Percentiles rank a stretch among this genome's conserved stretches.
Conservation (phyloP, 2,797 vertebrate species). For the Lepidocolaptes lacrymiger region DNA sequence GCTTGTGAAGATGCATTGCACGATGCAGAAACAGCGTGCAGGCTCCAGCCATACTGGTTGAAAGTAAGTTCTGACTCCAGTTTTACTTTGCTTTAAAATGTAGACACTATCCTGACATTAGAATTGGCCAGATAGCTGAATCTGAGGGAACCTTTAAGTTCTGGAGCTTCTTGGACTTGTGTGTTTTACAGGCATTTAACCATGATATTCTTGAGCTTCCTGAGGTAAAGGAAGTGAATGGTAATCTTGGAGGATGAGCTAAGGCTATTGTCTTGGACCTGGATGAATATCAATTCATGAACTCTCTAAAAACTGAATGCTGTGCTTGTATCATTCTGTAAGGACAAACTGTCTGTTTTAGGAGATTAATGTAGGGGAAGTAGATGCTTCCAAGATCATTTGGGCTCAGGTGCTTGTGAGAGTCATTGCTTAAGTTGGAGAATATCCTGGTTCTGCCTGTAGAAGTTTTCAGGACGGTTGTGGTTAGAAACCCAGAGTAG, state of each 20-base stretch:
- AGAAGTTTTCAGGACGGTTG: background rate
- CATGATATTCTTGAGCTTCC: background rate
- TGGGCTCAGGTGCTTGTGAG: background rate
- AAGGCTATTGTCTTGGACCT: background rate
- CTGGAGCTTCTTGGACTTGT: background rate
- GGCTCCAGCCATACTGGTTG: conserved; percentile 86
- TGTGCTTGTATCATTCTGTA: background rate
- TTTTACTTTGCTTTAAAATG: background rate
- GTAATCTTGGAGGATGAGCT: background rate
- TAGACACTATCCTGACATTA: background rate
- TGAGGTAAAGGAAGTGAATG: background rate
- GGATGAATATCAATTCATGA: background rate
- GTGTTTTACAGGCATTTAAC: background rate
- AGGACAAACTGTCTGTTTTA: background rate
- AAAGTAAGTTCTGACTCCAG: conserved; percentile 81
- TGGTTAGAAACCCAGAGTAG: background rate
- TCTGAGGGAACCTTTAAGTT: background rate
- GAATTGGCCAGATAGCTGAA: background rate
- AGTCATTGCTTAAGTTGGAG: background rate
- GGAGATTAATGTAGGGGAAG: background rate
- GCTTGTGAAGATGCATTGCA: conserved; percentile 82
- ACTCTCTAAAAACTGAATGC: background rate
- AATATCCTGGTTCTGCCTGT: background rate
- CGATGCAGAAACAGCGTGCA: conserved; percentile 87
- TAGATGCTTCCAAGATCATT: background rate